Evolutionary conservation across 2,797 vertebrate species (phyloP), one percentile per base, ranked within the genome.

Genomic region (Nyctibius grandis): DNA sequence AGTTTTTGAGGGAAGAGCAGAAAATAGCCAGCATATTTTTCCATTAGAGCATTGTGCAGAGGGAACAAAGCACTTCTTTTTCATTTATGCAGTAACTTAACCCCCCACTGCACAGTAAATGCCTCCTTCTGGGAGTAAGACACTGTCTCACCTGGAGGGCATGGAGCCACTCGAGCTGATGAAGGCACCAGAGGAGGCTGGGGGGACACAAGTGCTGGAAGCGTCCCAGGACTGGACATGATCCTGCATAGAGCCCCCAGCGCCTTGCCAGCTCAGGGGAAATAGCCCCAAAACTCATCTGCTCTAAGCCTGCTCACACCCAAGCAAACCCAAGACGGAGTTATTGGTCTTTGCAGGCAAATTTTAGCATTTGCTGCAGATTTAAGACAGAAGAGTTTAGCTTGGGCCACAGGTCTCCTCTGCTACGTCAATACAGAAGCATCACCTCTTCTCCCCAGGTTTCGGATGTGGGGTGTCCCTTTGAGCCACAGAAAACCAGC

Each of bases 221-320:
- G 50, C 12, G 42, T 68, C 48, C 48, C 38, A 51, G 31, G 26
- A 40, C 9, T 45, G 60, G 26, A 9, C 2, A 3, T 31, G 85
- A 79, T 25, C 40, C 45, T 45, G 26, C 60, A 17, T 34, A 48
- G 36, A 79, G 53, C 48, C n/a, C 16, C 25, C 56, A n/a, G 50
- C 0, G 1, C 50, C 31, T 8, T 1, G 0, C 4, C 28, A 68
- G 51, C 5, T 0, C 2, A 0, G 1, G 18, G 56, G 29, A 76
- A 8, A 23, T 31, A 26, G 16, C 50, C 8, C 2, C 11, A 68
- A 10, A 54, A 36, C 9, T 28, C 56, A 4, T 1, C 70, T 53
- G 20, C 59, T 57, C 59, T 10, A 3, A 72, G 50, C 48, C 77
- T 45, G 57, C 74, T 50, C 50, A 42, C 33, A 34, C 6, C 4